phyloP scores from a whole-genome alignment of 1,140 invertebrate species.

The Proctacanthus coquilletti region DNA sequence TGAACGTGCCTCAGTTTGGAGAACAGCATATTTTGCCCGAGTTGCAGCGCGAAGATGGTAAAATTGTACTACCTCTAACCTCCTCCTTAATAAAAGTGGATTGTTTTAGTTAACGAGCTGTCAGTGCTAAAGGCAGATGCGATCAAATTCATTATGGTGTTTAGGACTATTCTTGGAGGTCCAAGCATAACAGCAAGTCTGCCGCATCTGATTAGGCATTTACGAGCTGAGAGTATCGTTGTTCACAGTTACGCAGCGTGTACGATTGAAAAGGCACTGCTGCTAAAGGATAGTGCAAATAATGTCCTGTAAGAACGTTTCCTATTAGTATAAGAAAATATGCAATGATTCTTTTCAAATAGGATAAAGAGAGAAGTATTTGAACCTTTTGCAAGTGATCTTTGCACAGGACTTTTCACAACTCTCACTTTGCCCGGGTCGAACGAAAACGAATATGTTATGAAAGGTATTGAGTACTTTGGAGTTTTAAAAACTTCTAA shows the following conservation, averaged over 20 bases:
- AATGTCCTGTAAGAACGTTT: too few relatives aligned
- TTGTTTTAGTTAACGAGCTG: slow-evolving; percentile 55
- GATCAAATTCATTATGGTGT: slow-evolving; percentile 93
- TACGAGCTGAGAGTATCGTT: slow-evolving; percentile 61
- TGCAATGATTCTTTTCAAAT: too few relatives aligned
- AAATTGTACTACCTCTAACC: not conserved
- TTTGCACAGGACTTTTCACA: slow-evolving; percentile 61
- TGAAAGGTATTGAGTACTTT: slow-evolving; percentile 61
- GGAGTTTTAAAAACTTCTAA: slow-evolving; percentile 27
- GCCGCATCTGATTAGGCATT: slow-evolving; percentile 56
- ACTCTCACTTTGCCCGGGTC: slow-evolving; percentile 55
- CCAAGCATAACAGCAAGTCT: slow-evolving; percentile 58
- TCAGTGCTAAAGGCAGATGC: slow-evolving; percentile 91
- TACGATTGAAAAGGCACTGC: slow-evolving; percentile 76
- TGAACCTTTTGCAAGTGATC: slow-evolving; percentile 40
- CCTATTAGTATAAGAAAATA: too few relatives aligned
- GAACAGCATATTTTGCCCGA: slow-evolving; percentile 72
- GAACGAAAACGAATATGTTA: slow-evolving; percentile 90
- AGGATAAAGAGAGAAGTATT: too few relatives aligned
- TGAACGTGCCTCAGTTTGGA: slow-evolving; percentile 80
- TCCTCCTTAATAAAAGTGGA: not conserved
- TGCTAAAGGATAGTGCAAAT: slow-evolving; percentile 46
- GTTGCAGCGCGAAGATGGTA: slow-evolving; percentile 50
- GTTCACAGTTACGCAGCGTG: slow-evolving; percentile 91
- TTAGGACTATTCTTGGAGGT: slow-evolving; percentile 72